Percentiles rank a stretch among this genome's conserved stretches.
Conservation (phyloP, 2,888 invertebrate genomes). For the Elgonia sp. region DNA sequence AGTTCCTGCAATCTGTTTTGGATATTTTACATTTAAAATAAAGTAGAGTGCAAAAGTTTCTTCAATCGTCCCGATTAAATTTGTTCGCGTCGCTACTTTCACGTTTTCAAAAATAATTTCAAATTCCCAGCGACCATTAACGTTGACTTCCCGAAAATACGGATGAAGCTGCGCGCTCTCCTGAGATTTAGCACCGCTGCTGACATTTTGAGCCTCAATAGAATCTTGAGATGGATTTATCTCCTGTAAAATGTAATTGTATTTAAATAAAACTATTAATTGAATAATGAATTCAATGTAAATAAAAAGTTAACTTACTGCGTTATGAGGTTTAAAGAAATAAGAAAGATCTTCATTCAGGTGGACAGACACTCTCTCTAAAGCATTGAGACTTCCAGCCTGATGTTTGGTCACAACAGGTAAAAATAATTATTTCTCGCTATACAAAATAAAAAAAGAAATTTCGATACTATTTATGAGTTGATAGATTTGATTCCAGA, state of each 20-base stretch:
- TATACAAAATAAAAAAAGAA: too few relatives aligned
- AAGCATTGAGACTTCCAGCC: conserved; percentile 16
- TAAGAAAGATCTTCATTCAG: conserved; percentile 31
- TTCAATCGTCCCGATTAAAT: conserved; percentile 16
- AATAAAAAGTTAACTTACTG: conserved; percentile 8
- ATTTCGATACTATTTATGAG: too few relatives aligned
- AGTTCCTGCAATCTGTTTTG: conserved; percentile 23
- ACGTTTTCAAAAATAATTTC: conserved; percentile 25
- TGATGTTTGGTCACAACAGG: conserved; percentile 32
- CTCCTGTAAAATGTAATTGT: conserved; percentile 4
- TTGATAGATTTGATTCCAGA: too few relatives aligned
- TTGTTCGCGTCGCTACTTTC: conserved; percentile 1
- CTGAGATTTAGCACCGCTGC: conserved; percentile 5
- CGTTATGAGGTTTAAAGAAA: conserved; percentile 2
- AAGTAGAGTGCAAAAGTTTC: conserved; percentile 42
- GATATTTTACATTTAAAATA: conserved; percentile 39
- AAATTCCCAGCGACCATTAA: conserved; percentile 1
- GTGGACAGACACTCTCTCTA: conserved; percentile 8
- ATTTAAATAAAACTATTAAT: conserved; percentile 11
- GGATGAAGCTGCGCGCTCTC: conserved; percentile 7
- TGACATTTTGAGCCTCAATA: background rate
- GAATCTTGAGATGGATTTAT: background rate
- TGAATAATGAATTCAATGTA: conserved; percentile 5
- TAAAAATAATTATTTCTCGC: conserved; percentile 3
- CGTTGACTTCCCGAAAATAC: background rate